Evolutionary conservation across 2,113 vertebrate species (phyloP), one percentile per base, ranked within the genome.

Genomic region (Antennarius striatus): DNA sequence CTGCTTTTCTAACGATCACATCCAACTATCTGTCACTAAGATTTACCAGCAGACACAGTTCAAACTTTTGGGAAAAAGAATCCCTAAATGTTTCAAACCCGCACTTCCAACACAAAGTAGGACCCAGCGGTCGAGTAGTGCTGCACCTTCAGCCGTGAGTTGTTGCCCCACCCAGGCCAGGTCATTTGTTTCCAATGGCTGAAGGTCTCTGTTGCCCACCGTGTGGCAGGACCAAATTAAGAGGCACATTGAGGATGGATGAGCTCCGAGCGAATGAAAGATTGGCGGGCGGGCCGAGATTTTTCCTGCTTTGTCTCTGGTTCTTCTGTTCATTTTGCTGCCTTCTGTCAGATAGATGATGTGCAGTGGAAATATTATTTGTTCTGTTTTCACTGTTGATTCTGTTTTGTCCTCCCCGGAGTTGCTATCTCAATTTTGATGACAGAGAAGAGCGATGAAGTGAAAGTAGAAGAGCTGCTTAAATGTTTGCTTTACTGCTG

Each of bases 101-200:
- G 3, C 17, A 43, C 10, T 47, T 47, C 29, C 54, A 56, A 66
- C 32, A 73, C 56, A 81, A 78, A 66, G 73, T 62, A 65, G 79
- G 80, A 48, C 63, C 50, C 45, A 29, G 57, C 11, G 48, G 64
- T 52, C 55, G 73, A 83, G 57, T 46, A 50, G 72, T 76, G 81
- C 70, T 75, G 50, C 63, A 16, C 70, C 17, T 48, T 68, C 45
- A 71, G 66, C 80, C 43, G 63, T 92, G 91, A 92, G 84, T 90
- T 91, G 91, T 92, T 86, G 87, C 82, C 88, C 82, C 75, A 86
- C 76, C 63, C 72, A 65, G 81, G 79, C 81, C 68, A 78, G 75
- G 84, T 91, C 91, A 94, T 93, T 93, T 93, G 86, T 94, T 93
- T 90, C 83, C 76, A 72, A 74, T 84, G 79, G 85, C 84, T 91